phyloP scores from a whole-genome alignment of 1,140 invertebrate species.

The Calephelis nemesis region DNA sequence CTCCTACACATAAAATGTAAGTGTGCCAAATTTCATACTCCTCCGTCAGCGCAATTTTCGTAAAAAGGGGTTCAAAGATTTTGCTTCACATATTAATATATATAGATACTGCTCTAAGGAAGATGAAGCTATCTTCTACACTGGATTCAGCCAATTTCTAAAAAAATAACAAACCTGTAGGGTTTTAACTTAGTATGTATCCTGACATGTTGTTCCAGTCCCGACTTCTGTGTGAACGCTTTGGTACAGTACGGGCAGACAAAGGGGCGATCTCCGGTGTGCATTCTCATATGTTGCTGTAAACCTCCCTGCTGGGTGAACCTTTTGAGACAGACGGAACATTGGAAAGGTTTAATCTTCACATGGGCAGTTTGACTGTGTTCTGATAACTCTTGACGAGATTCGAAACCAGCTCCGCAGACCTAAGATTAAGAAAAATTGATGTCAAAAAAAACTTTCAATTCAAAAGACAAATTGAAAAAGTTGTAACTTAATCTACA shows the following conservation, averaged over 20 bases:
- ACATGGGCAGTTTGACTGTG: constrained; percentile 74
- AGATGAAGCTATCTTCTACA: not conserved
- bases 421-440: constrained; percentile 16
- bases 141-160: too few species aligned
- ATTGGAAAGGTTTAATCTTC: constrained; percentile 64
- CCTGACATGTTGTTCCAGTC: constrained; percentile 81
- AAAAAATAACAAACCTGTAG: constrained; percentile 52
- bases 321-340: constrained; percentile 59
- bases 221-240: constrained; percentile 89
- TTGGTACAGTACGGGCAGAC: constrained; percentile 90
- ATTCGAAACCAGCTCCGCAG: constrained; percentile 46
- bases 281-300: constrained; percentile 79
- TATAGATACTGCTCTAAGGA: not conserved
- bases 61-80: too few species aligned
- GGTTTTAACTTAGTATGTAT: constrained; percentile 84
- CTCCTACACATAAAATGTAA: too few species aligned
- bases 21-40: too few species aligned
- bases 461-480: too few species aligned
- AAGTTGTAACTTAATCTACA: too few species aligned
- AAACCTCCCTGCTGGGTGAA: constrained; percentile 70
- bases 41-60: too few species aligned
- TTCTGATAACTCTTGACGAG: constrained; percentile 49
- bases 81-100: too few species aligned
- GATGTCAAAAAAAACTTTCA: too few species aligned
- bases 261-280: constrained; percentile 88